A percentile compares a stretch with the other conserved stretches of the same genome.
phyloP scores from a whole-genome alignment of 2,113 vertebrate species.

The Amphiprion ocellaris region DNA sequence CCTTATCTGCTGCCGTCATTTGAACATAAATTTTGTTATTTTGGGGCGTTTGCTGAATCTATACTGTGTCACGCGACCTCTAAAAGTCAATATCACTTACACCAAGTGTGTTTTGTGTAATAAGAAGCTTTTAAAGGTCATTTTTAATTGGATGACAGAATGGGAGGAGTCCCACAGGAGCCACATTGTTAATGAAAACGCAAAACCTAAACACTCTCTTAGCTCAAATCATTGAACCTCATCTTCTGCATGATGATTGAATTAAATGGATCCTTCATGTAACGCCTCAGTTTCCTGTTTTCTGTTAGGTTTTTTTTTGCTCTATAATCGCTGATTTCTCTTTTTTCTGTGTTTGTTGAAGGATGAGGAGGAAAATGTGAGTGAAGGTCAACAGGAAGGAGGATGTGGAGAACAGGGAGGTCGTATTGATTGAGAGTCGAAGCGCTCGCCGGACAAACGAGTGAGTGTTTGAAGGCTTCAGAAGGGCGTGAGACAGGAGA shows the following conservation, averaged over 20 bases:
- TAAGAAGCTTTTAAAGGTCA: too few species aligned
- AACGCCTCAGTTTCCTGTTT: too few species aligned
- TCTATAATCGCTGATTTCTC: neutral
- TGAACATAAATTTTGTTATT: too few species aligned
- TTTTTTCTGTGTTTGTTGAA: neutral
- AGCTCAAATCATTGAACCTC: neutral
- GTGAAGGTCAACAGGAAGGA: slow-evolving; percentile 5
- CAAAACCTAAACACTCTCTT: neutral
- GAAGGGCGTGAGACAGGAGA: slow-evolving; percentile 42
- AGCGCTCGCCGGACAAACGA: slow-evolving; percentile 44
- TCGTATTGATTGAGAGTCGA: slow-evolving; percentile 37
- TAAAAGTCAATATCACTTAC: too few species aligned
- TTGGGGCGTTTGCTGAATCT: too few species aligned
- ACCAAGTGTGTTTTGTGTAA: too few species aligned
- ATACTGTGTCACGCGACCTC: too few species aligned
- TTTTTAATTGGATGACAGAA: too few species aligned
- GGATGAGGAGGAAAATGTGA: neutral
- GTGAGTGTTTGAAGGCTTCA: slow-evolving; percentile 52
- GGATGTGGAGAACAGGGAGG: slow-evolving; percentile 18
- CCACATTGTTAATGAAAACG: neutral
- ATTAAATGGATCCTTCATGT: too few species aligned
- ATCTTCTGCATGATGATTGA: neutral
- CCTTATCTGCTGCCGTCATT: too few species aligned
- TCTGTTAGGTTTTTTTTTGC: neutral
- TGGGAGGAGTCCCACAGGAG: neutral